Evolutionary conservation across 2,797 vertebrate genomes (phyloP).

Genomic region (Thamnophis elegans): DNA sequence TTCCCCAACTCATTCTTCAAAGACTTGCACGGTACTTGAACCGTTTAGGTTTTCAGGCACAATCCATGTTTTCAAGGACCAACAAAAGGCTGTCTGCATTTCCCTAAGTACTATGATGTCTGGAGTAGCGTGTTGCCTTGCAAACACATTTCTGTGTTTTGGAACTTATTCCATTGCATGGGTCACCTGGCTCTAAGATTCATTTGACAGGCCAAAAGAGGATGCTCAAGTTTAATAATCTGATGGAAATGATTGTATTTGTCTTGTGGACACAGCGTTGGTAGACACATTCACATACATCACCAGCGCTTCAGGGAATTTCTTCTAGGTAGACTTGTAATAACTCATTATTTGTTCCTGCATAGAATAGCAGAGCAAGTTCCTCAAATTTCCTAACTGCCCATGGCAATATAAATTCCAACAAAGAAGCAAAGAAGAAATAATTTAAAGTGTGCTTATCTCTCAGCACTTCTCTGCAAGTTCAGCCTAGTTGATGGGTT

Average conservation of each 20-base stretch:
- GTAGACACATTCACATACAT: conserved; percentile 46
- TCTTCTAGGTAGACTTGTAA: not conserved
- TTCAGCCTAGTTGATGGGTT: not conserved
- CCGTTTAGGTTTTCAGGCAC: conserved; percentile 27
- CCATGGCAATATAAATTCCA: not conserved
- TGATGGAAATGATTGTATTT: conserved; percentile 53
- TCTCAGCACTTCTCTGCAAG: not conserved
- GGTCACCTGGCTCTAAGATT: conserved; percentile 48
- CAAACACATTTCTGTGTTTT: conserved; percentile 66
- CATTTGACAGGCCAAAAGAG: conserved; percentile 48
- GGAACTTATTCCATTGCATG: conserved; percentile 49
- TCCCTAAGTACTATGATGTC: conserved; percentile 49
- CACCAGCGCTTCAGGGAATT: conserved; percentile 31
- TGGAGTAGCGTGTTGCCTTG: conserved; percentile 56
- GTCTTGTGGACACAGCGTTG: conserved; percentile 54
- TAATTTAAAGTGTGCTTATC: not conserved
- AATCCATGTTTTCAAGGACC: conserved; percentile 38
- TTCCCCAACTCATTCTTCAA: conserved; percentile 28
- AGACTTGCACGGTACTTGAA: conserved; percentile 48
- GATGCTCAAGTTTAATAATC: conserved; percentile 51
- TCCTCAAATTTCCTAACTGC: not conserved
- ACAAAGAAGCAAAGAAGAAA: not conserved
- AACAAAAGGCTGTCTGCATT: conserved; percentile 53
- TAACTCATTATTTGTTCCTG: not conserved
- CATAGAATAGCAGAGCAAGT: not conserved